These are phyloP conservation scores for Dromius quadrimaculatus DNA, from an alignment of 2,888 invertebrate species.

Conservation along the genomic window DNA sequence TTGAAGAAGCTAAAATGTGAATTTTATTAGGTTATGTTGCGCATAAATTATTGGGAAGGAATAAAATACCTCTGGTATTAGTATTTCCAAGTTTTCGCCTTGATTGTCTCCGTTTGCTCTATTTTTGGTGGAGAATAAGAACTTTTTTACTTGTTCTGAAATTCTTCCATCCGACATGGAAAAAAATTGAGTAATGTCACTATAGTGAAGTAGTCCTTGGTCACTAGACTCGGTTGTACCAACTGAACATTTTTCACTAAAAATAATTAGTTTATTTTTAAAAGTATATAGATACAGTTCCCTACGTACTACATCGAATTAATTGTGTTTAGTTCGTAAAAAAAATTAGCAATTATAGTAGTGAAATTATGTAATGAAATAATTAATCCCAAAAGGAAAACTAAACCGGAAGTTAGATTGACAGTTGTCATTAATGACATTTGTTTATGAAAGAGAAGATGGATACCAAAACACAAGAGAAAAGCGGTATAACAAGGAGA, in stretches of 20 bases:
- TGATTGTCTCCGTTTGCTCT: slow-evolving; percentile 71
- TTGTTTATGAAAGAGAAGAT: slow-evolving; percentile 55
- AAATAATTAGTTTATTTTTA: no score
- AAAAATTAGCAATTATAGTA: no score
- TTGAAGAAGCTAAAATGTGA: slow-evolving; percentile 76
- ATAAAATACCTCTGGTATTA: slow-evolving; percentile 79
- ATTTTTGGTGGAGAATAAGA: slow-evolving; percentile 81
- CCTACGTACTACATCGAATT: no score
- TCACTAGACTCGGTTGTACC: no score
- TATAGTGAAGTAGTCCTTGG: no score
- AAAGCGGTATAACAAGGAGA: slow-evolving; percentile 62
- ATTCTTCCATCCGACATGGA: slow-evolving; percentile 73
- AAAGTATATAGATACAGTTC: no score
- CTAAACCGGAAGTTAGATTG: slow-evolving; percentile 42
- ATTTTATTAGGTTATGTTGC: slow-evolving; percentile 22
- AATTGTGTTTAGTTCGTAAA: no score
- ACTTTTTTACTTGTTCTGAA: slow-evolving; percentile 82
- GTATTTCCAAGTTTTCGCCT: slow-evolving; percentile 82
- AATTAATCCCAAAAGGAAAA: no score
- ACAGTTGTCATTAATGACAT: slow-evolving; percentile 44
- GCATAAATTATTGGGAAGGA: background rate
- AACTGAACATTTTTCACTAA: no score
- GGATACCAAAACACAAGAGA: slow-evolving; percentile 56
- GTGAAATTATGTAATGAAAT: no score
- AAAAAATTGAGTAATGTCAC: no score